phyloP scores from a whole-genome alignment of 2,797 vertebrate genomes.

The Selene dorsalis region DNA sequence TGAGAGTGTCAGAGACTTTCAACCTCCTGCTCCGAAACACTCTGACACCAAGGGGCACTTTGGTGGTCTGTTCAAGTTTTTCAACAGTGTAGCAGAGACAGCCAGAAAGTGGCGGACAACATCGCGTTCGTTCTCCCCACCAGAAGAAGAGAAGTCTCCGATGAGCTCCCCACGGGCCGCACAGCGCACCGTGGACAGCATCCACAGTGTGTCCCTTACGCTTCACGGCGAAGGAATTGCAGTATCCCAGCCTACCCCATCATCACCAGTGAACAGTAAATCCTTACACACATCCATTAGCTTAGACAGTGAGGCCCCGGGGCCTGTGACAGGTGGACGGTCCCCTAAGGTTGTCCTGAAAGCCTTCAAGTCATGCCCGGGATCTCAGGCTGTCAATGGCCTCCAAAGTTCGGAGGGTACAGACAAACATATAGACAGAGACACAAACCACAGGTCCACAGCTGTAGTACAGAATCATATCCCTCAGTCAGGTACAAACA shows the following conservation, averaged over 20 bases:
- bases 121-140: constrained; percentile 85
- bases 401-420: constrained; percentile 60
- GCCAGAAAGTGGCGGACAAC: constrained; percentile 89
- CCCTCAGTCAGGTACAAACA: constrained; percentile 46
- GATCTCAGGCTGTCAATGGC: constrained; percentile 70
- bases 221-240: constrained; percentile 69
- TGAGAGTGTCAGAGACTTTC: constrained; percentile 83
- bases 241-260: constrained; percentile 49
- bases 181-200: constrained; percentile 60
- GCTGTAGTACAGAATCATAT: constrained; percentile 75
- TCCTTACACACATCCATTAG: constrained; percentile 50
- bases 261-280: constrained; percentile 61
- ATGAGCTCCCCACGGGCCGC: constrained; percentile 71
- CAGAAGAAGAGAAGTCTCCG: constrained; percentile 83
- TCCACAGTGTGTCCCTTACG: constrained; percentile 76
- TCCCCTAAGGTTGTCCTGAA: constrained; percentile 79
- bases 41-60: constrained; percentile 86
- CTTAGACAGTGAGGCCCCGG: constrained; percentile 45
- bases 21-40: constrained; percentile 75
- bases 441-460: constrained; percentile 63
- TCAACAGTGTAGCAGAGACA: constrained; percentile 89
- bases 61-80: constrained; percentile 88
- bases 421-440: constrained; percentile 54
- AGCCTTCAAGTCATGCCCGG: constrained; percentile 76
- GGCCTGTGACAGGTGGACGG: constrained; percentile 44